Conservation (phyloP, 1,140 invertebrate genomes). For the Apis dorsata region DNA sequence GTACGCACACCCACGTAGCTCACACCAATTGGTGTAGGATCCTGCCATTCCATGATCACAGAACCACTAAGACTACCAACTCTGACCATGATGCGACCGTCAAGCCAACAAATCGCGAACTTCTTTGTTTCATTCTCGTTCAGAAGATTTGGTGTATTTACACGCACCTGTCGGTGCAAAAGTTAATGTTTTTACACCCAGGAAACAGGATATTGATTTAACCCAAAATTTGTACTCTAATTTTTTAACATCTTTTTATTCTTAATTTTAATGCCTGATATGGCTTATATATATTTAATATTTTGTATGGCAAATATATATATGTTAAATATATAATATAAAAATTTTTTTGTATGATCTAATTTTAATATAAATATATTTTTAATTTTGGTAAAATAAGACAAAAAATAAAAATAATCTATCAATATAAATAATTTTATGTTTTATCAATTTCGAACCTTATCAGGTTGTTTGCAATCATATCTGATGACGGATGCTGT, state of each 20-base stretch:
- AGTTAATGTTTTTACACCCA: background rate
- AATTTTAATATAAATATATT: too few relatives aligned
- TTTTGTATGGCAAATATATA: background rate
- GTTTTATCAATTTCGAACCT: slow-evolving; percentile 77
- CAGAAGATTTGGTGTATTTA: slow-evolving; percentile 81
- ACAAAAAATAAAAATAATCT: background rate
- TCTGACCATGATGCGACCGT: slow-evolving; percentile 80
- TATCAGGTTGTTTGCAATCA: slow-evolving; percentile 83
- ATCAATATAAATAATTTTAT: background rate
- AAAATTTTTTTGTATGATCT: background rate
- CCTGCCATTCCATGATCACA: slow-evolving; percentile 81
- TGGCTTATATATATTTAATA: too few relatives aligned
- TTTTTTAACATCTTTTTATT: background rate
- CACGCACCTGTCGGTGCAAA: slow-evolving; percentile 77
- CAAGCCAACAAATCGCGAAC: slow-evolving; percentile 82
- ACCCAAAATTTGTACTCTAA: slow-evolving; percentile 6
- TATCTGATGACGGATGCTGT: slow-evolving; percentile 83
- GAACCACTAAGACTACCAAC: slow-evolving; percentile 73
- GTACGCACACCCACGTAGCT: slow-evolving; percentile 83
- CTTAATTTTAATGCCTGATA: background rate
- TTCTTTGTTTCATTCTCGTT: slow-evolving; percentile 80
- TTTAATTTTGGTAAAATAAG: too few relatives aligned
- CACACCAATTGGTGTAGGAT: slow-evolving; percentile 82
- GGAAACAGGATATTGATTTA: background rate
- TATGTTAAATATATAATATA: background rate